phyloP scores from a whole-genome alignment of 2,113 vertebrate species.

The Apteryx owenii region DNA sequence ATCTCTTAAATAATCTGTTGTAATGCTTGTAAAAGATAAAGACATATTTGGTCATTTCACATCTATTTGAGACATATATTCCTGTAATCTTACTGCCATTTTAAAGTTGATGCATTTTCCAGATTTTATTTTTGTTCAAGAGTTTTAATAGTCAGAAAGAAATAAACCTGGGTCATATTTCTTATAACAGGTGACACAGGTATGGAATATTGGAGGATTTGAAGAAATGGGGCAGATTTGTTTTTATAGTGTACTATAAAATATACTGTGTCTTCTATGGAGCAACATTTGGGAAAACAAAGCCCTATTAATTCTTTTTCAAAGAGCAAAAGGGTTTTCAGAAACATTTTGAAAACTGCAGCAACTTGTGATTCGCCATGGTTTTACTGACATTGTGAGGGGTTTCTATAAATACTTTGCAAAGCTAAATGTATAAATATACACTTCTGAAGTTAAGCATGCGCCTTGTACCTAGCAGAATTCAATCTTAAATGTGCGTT shows the following conservation, averaged over 20 bases:
- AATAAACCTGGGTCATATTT: background rate
- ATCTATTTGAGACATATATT: background rate
- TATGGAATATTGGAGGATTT: background rate
- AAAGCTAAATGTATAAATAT: background rate
- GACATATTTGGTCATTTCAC: background rate
- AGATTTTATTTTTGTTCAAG: background rate
- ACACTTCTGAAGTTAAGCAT: background rate
- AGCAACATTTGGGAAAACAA: no score
- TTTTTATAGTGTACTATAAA: no score
- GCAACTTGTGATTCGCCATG: background rate
- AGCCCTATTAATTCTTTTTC: no score
- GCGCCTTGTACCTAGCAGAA: background rate
- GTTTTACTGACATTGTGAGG: background rate
- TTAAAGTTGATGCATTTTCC: background rate
- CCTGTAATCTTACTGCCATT: background rate
- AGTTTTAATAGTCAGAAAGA: background rate
- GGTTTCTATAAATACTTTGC: background rate
- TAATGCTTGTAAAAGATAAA: background rate
- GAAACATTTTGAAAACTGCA: no score
- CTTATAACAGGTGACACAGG: background rate
- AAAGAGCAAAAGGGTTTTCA: no score
- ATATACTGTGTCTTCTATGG: no score
- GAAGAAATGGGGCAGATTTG: background rate
- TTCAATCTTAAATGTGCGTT: background rate
- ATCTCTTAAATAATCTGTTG: background rate